Base-by-base conservation (phyloP, 2,113 vertebrate species). In the Semnornis frantzii region DNA sequence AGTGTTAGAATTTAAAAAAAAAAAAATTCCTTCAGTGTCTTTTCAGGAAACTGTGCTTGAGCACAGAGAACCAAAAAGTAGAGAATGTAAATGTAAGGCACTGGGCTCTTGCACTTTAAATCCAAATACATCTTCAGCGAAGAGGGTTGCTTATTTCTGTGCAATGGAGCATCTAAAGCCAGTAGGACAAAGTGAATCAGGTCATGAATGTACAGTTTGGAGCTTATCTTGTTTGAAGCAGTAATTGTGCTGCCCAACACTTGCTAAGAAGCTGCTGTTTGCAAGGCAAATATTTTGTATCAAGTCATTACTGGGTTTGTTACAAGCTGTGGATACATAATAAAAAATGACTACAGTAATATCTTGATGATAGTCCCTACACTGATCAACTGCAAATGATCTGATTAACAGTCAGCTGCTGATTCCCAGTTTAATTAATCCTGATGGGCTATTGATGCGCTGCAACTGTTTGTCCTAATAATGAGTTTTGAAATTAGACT, bases 341-440 rank as follows among this genome's bases (percentile, higher is more conserved):
- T 77, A 96, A 97, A 91, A 95, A 76, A 93, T 92, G 68, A 91
- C 85, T 97, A 84, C 83, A 83, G 92, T 93, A 87, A 95, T 92
- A 97, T 97, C 89, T 90, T 94, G 96, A 97, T 97, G 90, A 78
- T 97, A 97, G 98, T 97, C 98, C 98, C 97, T 96, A 89, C 97
- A 96, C 98, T 95, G 96, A 97, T 98, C 98, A 98, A 97, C 97
- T 98, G 98, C 96, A 97, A 98, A 98, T 97, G 97, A 98, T 98
- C 98, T 98, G 98, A 98, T 98, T 98, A 98, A 98, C 98, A 98
- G 97, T 98, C 98, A 98, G 97, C 98, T 98, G 98, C 98, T 98
- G 98, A 98, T 98, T 98, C 98, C 97, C 98, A 98, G 98, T 98
- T 99, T 99, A 99, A 99, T 99, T 99, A 99, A 99, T 98, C 98